Conservation (phyloP, 2,797 vertebrate genomes). For the Poeciliopsis gracilis region DNA sequence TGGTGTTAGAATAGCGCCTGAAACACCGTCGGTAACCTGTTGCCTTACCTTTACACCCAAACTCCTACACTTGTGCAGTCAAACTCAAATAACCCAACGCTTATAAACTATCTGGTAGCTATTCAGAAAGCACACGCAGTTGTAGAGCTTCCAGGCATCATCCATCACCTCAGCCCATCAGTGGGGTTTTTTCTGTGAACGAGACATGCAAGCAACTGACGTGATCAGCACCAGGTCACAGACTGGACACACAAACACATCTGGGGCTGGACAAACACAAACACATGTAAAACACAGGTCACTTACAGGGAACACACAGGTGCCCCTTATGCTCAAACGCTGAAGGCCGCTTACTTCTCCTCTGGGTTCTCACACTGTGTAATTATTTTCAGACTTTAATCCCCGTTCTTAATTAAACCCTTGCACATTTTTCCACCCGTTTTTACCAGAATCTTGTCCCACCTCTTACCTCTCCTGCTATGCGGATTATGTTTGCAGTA, state of each 20-base stretch:
- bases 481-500: slow-evolving; percentile 63
- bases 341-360: slow-evolving; percentile 29
- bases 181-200: slow-evolving; percentile 31
- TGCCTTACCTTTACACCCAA: slow-evolving; percentile 38
- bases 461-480: slow-evolving; percentile 36
- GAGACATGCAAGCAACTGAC: slow-evolving; percentile 59
- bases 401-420: slow-evolving; percentile 62
- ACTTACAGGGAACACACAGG: slow-evolving; percentile 36
- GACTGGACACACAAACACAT: slow-evolving; percentile 52
- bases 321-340: slow-evolving; percentile 23
- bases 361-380: slow-evolving; percentile 25
- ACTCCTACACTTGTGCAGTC: slow-evolving; percentile 31
- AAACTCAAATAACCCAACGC: slow-evolving; percentile 46
- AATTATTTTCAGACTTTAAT: slow-evolving; percentile 63
- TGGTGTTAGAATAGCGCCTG: slow-evolving; percentile 67
- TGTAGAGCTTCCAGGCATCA: slow-evolving; percentile 67
- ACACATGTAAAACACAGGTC: slow-evolving; percentile 58
- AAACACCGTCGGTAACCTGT: slow-evolving; percentile 55
- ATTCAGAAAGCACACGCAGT: slow-evolving; percentile 42
- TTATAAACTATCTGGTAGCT: slow-evolving; percentile 46
- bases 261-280: slow-evolving; percentile 51
- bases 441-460: slow-evolving; percentile 20
- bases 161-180: slow-evolving; percentile 70
- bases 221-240: slow-evolving; percentile 57
- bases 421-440: slow-evolving; percentile 28